Evolutionary conservation across 2,113 vertebrate genomes (phyloP).

Genomic region (Aegotheles bennettii): DNA sequence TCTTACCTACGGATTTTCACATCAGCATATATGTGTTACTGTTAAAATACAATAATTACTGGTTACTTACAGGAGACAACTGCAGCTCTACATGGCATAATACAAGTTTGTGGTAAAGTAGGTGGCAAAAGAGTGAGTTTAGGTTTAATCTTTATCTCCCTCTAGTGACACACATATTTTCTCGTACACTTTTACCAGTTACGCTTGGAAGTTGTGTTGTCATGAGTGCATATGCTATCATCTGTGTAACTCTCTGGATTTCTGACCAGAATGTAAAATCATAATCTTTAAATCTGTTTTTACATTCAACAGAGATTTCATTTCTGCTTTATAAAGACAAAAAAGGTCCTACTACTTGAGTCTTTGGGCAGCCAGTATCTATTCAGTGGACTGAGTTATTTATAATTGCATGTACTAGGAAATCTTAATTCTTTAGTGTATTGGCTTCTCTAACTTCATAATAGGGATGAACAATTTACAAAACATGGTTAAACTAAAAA

Average conservation of each 20-base stretch:
- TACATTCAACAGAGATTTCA: neutral
- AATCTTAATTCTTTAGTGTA: neutral
- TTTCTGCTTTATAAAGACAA: neutral
- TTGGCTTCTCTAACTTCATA: neutral
- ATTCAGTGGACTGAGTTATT: neutral
- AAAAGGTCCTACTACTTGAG: neutral
- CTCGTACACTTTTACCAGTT: neutral
- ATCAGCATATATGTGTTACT: too few species aligned
- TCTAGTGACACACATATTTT: neutral
- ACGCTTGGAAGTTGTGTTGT: neutral
- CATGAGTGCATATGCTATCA: neutral
- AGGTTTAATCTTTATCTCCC: neutral
- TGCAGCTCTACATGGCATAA: neutral
- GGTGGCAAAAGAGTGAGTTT: neutral
- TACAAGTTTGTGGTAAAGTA: neutral
- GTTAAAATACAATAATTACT: neutral
- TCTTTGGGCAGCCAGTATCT: neutral
- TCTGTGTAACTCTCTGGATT: fast-evolving
- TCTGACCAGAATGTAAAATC: neutral
- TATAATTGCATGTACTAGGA: neutral
- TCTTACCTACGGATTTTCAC: too few species aligned
- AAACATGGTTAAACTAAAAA: neutral
- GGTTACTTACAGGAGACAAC: neutral
- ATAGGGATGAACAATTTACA: neutral
- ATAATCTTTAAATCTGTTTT: neutral